Base-by-base conservation (phyloP, 2,113 vertebrate species). In the Protobothrops flavoviridis region DNA sequence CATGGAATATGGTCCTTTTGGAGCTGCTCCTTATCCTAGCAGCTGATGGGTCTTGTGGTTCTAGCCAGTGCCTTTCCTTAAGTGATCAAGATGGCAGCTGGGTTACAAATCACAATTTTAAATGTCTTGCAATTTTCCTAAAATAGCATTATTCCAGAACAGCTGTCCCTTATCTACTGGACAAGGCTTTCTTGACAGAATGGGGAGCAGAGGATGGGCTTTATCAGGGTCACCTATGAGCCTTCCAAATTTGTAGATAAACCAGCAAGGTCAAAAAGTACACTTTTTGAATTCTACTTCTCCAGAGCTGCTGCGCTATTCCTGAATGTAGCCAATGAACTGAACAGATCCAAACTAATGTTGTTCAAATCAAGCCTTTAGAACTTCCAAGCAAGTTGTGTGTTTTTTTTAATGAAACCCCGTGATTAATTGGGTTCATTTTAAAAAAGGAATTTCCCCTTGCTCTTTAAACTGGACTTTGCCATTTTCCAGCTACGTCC, bases 341-440 rank as follows among this genome's bases (percentile, higher is more conserved):
- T 43, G 64, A 89, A 12, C 29, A 33, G 17, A 69, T 52, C 59
- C 53, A 74, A 74, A 74, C 57, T 33, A 33, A 61, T 2, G 21
- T 23, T 23, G 0, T 90, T 90, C 50, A 29, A 52, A 50, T 90
- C 43, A 90, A 74, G n/a, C 15, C 13, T 33, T 17, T 2, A 74
- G 69, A 39, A 20, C n/a, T 39, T 55, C 64, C 29, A 85, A 39
- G 85, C 24, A 29, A 43, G 64, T 74, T 64, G 24, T 24, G 3
- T 17, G 2, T 23, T 1, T 69, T 91, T 91, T 69, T 91, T n/a
- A 90, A 52, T 7, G 5, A 85, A 57, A 56, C 45, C 7, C 10
- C 53, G 24, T 10, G 20, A 52, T 92, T 95, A 81, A 96, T 95
- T 94, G 86, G 89, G 52, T 94, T 90, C 91, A 95, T 95, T 95